Base-by-base conservation (phyloP, 1,140 invertebrate species). In the Cydia pomonella region DNA sequence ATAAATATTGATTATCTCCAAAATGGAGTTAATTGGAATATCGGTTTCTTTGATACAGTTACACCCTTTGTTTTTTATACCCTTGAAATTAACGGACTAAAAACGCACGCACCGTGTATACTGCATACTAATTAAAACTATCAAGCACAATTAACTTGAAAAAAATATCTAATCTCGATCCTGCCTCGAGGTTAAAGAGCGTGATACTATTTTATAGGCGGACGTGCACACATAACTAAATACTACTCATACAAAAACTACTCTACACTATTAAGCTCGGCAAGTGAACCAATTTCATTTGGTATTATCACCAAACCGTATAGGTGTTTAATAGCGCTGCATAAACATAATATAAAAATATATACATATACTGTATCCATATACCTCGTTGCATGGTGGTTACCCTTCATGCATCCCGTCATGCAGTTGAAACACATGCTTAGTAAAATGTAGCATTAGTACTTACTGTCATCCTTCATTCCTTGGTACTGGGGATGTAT, bases 381-480 rank as follows among this genome's bases (percentile, higher is more conserved):
- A 23, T 59, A 59, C 53, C 21, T 10, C 10, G 9, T n/a, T 23
- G 53, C 21, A 23, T 59, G 53, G 18, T 59, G n/a, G 50, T 59
- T 7, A 21, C 21, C 21, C 21, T 59, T 23, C 53, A 59, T 59
- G 53, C 53, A 23, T 59, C 53, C 53, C 53, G 18, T 23, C 53
- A 59, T 59, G 53, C 53, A 59, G 47, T 50, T 50, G 2, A 21
- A 23, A 44, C 6, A 59, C 53, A 59, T 59, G 53, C 53, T 59
- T 59, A 21, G 50, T 53, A 23, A 23, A 59, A 23, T 59, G 2
- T 21, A 59, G 10, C 2, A 47, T 50, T 6, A 18, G 53, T 59
- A 59, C 53, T 59, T 59, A 59, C 53, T 21, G 7, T 59, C 21
- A 21, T 59, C 23, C 53, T 23, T 21, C 53, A 21, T 59, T 59